Evolutionary conservation across 92 coral and sea anemone species (phyloP).

Genomic region (Paramuricea clavata): DNA sequence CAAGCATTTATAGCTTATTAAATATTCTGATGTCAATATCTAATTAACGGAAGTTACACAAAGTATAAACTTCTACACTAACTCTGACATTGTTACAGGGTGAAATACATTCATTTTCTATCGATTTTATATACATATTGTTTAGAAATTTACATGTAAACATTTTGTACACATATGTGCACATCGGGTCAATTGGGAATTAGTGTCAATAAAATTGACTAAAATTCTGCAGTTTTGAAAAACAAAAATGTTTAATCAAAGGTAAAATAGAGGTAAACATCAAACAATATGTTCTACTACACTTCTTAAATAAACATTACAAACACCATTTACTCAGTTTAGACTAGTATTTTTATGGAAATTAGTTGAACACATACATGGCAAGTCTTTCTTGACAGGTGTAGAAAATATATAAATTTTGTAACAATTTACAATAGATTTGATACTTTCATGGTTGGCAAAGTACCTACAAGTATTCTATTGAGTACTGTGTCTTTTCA

Average conservation of each 20-base stretch:
- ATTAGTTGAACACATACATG: background rate
- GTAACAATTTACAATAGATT: background rate
- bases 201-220: background rate
- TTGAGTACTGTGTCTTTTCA: background rate
- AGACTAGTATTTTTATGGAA: background rate
- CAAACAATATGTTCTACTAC: background rate
- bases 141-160: background rate
- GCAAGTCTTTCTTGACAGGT: background rate
- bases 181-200: slow-evolving; percentile 1
- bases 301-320: background rate
- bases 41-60: too few species aligned
- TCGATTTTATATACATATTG: background rate
- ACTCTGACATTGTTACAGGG: too few species aligned
- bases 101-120: too few species aligned
- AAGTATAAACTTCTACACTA: too few species aligned
- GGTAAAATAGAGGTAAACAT: background rate
- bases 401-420: background rate
- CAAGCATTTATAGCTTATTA: too few species aligned
- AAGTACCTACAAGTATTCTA: background rate
- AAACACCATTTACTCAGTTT: background rate
- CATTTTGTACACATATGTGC: slow-evolving; percentile 1
- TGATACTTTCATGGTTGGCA: background rate
- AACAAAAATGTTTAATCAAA: background rate
- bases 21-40: too few species aligned
- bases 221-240: too few species aligned